Evolutionary conservation across 37 sponge, comb jelly and placozoan species (phyloP).

Genomic region (Bolinopsis microptera): DNA sequence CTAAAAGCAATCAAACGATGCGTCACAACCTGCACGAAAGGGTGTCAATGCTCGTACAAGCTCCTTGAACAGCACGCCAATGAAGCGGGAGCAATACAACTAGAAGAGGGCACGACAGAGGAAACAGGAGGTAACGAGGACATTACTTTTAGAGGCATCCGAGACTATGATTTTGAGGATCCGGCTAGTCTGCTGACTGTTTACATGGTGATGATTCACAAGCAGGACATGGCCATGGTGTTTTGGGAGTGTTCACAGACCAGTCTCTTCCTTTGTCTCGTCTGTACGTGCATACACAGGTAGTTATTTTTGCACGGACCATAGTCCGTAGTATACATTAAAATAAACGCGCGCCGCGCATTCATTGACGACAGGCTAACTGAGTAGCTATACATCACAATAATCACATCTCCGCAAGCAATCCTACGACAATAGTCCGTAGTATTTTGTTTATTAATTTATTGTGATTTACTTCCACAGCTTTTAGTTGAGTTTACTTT

Average conservation of each 20-base stretch:
- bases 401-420: too few relatives aligned
- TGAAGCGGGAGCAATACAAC: background rate
- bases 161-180: background rate
- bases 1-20: background rate
- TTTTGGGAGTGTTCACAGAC: slow-evolving; percentile 14
- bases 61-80: background rate
- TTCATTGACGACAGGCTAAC: too few relatives aligned
- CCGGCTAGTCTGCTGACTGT: background rate
- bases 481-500: too few relatives aligned
- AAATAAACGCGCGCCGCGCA: too few relatives aligned
- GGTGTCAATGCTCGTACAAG: background rate
- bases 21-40: background rate
- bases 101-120: background rate
- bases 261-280: background rate
- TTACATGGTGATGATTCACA: background rate
- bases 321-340: too few relatives aligned
- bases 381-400: too few relatives aligned
- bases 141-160: background rate
- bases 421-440: too few relatives aligned
- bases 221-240: slow-evolving; percentile 45
- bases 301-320: too few relatives aligned
- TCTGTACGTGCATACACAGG: background rate
- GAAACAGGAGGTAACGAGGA: too few relatives aligned
- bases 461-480: too few relatives aligned
- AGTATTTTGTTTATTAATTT: too few relatives aligned